Conservation (phyloP, 2,113 vertebrate genomes). For the Nanorana parkeri region DNA sequence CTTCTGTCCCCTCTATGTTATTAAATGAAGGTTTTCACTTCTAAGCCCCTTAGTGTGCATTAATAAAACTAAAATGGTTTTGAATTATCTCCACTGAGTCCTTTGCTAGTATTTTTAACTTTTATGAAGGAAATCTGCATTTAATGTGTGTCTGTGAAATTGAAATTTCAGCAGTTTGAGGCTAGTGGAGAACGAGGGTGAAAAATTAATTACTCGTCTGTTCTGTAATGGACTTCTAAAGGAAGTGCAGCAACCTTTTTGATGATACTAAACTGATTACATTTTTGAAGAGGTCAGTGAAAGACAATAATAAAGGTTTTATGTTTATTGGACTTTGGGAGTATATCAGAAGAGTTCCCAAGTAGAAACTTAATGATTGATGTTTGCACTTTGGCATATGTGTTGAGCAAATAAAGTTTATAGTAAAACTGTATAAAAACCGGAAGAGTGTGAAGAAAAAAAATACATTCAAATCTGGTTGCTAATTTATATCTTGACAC, state of each 20-base stretch:
- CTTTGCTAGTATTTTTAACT: slow-evolving; percentile 57
- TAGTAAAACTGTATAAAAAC: background rate
- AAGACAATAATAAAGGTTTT: slow-evolving; percentile 54
- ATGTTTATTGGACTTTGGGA: slow-evolving; percentile 35
- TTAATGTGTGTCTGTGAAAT: slow-evolving; percentile 57
- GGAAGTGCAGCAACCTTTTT: slow-evolving; percentile 38
- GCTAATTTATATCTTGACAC: slow-evolving; percentile 7
- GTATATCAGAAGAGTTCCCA: slow-evolving; percentile 11
- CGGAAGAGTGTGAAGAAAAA: slow-evolving; percentile 9
- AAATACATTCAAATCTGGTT: background rate
- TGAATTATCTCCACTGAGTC: slow-evolving; percentile 56
- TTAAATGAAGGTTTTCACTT: slow-evolving; percentile 62
- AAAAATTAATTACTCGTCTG: slow-evolving; percentile 53
- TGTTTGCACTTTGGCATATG: slow-evolving; percentile 6
- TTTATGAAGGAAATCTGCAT: slow-evolving; percentile 58
- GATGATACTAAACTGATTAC: slow-evolving; percentile 47
- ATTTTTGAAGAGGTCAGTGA: slow-evolving; percentile 50
- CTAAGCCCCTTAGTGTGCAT: slow-evolving; percentile 72
- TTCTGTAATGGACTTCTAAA: slow-evolving; percentile 50
- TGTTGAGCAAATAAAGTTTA: background rate
- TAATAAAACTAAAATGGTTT: slow-evolving; percentile 56
- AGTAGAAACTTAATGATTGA: slow-evolving; percentile 15
- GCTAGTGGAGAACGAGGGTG: slow-evolving; percentile 53
- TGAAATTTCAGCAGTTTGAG: slow-evolving; percentile 55
- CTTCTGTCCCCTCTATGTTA: slow-evolving; percentile 59